Conservation (phyloP, 2,113 vertebrate species). For the Stictonetta naevosa region DNA sequence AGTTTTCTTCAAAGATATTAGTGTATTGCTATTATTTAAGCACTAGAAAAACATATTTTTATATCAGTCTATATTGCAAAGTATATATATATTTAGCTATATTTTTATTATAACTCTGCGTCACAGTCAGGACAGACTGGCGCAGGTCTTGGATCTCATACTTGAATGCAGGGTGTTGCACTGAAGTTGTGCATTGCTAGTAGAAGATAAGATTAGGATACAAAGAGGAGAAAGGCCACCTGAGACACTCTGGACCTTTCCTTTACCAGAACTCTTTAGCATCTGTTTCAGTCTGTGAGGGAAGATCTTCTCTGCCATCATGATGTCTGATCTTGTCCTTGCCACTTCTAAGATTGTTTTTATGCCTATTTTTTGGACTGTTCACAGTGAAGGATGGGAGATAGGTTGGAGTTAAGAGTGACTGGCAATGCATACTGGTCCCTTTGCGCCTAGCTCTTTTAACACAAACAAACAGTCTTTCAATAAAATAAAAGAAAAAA, state of each 20-base stretch:
- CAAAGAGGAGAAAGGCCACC: background rate
- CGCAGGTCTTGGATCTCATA: background rate
- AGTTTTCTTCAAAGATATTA: background rate
- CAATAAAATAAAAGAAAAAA: background rate
- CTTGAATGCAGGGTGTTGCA: background rate
- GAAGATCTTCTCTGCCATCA: background rate
- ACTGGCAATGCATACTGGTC: background rate
- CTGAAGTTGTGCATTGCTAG: rapidly evolving
- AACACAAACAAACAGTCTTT: slow-evolving; percentile 38
- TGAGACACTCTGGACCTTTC: background rate
- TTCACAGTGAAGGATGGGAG: background rate
- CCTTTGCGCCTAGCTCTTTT: background rate
- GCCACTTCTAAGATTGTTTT: background rate
- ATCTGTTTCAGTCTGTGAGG: background rate
- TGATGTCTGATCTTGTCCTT: background rate
- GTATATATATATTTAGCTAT: background rate
- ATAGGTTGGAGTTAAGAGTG: background rate
- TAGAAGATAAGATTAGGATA: background rate
- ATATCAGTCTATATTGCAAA: background rate
- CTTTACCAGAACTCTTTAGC: background rate
- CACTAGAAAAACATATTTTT: rapidly evolving
- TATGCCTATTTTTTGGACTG: background rate
- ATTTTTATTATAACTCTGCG: background rate
- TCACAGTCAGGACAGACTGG: background rate
- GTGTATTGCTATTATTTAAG: background rate